Percentiles rank a stretch among this genome's conserved stretches.
phyloP scores from a whole-genome alignment of 2,113 vertebrate species.

The Scalopus aquaticus region DNA sequence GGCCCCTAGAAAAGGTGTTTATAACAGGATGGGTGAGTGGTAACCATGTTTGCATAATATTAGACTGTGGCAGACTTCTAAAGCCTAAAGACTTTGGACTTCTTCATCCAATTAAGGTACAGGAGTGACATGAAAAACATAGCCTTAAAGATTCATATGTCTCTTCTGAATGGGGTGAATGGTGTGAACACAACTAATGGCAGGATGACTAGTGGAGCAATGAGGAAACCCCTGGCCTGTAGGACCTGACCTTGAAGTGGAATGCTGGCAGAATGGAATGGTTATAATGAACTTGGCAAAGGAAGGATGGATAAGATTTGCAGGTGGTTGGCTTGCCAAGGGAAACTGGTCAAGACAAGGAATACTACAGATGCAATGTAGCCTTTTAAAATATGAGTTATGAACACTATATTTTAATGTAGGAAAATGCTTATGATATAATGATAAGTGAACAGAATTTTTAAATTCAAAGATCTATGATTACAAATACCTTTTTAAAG shows the following conservation, averaged over 20 bases:
- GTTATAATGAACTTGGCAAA: not conserved
- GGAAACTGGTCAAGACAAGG: not conserved
- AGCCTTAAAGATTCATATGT: not conserved
- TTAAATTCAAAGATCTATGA: not conserved
- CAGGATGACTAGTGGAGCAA: not conserved
- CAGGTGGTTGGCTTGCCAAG: not conserved
- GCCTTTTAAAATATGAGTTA: not conserved
- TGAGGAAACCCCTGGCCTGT: not conserved
- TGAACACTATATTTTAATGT: not conserved
- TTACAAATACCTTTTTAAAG: slow-evolving; percentile 34
- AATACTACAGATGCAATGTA: not conserved
- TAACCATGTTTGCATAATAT: not conserved
- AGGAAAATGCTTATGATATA: not conserved
- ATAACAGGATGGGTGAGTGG: not conserved
- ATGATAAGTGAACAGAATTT: not conserved
- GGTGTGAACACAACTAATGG: not conserved
- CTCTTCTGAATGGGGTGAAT: not conserved
- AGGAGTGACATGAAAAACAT: not conserved
- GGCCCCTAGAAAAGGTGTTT: not conserved
- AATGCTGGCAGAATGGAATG: not conserved
- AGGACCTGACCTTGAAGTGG: not conserved
- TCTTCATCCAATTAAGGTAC: not conserved
- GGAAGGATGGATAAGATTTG: not conserved
- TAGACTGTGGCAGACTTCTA: not conserved
- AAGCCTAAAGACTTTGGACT: not conserved